Base-by-base conservation (phyloP, 2,113 vertebrate species). In the Triplophysa tibetana region DNA sequence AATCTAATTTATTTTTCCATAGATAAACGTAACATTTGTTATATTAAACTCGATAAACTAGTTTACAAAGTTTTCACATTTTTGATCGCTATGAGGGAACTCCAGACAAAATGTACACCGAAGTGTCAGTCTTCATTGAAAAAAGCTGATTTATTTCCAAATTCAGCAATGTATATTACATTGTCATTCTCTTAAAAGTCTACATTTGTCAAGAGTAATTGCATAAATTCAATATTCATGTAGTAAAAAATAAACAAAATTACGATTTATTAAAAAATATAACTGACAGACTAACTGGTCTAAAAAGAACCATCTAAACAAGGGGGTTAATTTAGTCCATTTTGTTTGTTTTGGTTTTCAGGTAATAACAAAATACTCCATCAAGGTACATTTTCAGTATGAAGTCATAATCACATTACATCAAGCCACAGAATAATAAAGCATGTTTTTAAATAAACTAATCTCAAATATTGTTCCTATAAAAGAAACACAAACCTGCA, bases 401-500 rank as follows among this genome's bases (percentile, higher is more conserved):
- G 8, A 58, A 9, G 8, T 16, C 19, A 21, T n/a, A 75, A 12
- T 14, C 24, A 17, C 67, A 70, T 38, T 14, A 26, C 10, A 68
- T 3, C 69, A 68, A 26, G 23, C 64, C 54, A 56, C 50, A 23
- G 5, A 56, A 54, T 56, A 33, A 38, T 21, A 23, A 65, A 19
- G 1, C 0, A 13, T n/a, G 60, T 80, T 80, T 43, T 5, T 43
- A 63, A 79, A 72, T 33, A 3, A 48, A 24, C 14, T 48, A 26
- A 19, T 9, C 16, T 41, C 38, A 66, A 43, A 60, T 1, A 43
- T 23, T n/a, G 70, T 76, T 54, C 23, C 33, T 23, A 11, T 48
- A 33, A 54, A 75, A 81, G 63, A 81, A 81, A 75, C 33, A 74
- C 79, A 81, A 52, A 81, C 58, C 79, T 75, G 79, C 72, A 75